phyloP scores from a whole-genome alignment of 2,797 vertebrate species.

The Hemibagrus guttatus region DNA sequence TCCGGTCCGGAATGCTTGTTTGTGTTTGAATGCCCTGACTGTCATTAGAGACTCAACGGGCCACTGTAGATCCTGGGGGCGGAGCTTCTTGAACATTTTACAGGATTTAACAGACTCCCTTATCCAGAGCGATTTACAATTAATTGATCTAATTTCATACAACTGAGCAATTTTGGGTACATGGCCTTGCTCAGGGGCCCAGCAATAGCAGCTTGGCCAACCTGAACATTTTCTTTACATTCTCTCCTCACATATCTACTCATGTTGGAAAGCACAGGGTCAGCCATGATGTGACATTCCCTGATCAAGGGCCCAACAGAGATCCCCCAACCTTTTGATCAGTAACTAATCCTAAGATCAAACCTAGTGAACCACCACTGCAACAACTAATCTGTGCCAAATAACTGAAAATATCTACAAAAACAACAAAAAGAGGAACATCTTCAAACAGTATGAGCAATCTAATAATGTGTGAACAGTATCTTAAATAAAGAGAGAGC shows the following conservation, averaged over 20 bases:
- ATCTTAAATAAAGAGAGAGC: background rate
- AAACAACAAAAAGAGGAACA: background rate
- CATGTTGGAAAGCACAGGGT: background rate
- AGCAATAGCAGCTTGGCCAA: too few relatives aligned
- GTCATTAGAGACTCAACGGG: background rate
- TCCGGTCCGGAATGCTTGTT: background rate
- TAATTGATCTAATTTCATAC: too few relatives aligned
- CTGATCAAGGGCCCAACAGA: background rate
- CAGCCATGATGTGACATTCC: background rate
- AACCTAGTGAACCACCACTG: background rate
- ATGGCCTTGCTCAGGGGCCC: too few relatives aligned
- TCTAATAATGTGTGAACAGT: background rate
- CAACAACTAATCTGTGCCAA: background rate
- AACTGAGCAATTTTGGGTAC: too few relatives aligned
- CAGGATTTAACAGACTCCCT: too few relatives aligned
- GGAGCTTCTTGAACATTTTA: too few relatives aligned
- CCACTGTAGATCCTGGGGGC: background rate
- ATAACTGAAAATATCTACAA: background rate
- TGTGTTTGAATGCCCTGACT: background rate
- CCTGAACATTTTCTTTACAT: too few relatives aligned
- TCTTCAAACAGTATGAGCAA: background rate
- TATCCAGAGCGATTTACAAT: too few relatives aligned
- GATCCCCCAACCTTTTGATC: background rate
- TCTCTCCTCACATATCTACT: background rate
- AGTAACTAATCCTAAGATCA: background rate